These are phyloP conservation scores for Ypsolopha scabrella DNA, from an alignment of 2,888 invertebrate genomes.

Conservation along the genomic window DNA sequence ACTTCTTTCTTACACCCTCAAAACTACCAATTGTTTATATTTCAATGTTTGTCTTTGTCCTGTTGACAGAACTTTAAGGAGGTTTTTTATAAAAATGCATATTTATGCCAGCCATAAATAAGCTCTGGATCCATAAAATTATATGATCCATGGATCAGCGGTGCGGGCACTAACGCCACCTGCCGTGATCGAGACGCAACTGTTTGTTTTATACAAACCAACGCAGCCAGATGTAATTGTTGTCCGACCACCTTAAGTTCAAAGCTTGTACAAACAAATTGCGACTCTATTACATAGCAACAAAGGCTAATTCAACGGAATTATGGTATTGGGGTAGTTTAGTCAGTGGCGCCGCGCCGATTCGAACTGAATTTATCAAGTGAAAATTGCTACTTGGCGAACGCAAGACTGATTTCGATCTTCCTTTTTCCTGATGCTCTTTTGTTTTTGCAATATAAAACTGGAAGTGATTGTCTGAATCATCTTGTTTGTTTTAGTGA, in stretches of 20 bases:
- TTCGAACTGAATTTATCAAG: constrained; percentile 7
- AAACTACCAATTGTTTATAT: too few species aligned
- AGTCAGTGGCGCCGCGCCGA: constrained; percentile 4
- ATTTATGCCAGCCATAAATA: constrained; percentile 38
- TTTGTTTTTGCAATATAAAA: background rate
- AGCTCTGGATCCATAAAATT: constrained; percentile 33
- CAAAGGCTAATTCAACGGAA: background rate
- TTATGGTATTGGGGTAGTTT: background rate
- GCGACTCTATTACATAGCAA: too few species aligned
- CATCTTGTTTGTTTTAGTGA: too few species aligned
- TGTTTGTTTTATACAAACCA: constrained; percentile 8
- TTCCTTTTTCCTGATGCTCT: background rate
- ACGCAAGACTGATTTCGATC: constrained; percentile 5
- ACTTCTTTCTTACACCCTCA: too few species aligned
- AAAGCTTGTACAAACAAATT: background rate
- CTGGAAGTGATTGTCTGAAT: too few species aligned
- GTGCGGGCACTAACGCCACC: constrained; percentile 28
- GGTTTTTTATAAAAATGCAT: constrained; percentile 16
- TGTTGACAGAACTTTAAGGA: constrained; percentile 10
- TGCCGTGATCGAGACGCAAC: constrained; percentile 27
- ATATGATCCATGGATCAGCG: constrained; percentile 25
- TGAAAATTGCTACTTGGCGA: constrained; percentile 6
- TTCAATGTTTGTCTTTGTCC: too few species aligned
- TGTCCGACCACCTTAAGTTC: background rate
- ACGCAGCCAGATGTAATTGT: constrained; percentile 4